Evolutionary conservation across 1,140 invertebrate species (phyloP).

Genomic region (Cyphomyrmex costatus): DNA sequence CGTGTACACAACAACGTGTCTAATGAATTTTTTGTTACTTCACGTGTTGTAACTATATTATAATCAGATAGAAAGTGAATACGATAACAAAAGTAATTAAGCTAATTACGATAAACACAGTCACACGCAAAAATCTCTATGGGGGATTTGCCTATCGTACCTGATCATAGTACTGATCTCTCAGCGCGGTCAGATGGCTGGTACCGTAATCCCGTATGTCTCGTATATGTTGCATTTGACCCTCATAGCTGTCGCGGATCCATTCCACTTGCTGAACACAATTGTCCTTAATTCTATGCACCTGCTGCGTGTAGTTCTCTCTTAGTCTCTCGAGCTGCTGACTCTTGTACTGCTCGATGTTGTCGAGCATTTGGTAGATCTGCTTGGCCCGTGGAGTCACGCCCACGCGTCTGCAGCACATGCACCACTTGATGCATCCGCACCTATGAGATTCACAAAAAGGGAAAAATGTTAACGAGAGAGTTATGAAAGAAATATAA

Average conservation of each 20-base stretch:
- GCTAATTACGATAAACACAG: not conserved
- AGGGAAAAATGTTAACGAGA: not conserved
- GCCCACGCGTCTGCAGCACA: slow-evolving; percentile 90
- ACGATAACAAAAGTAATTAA: not conserved
- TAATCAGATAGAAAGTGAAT: slow-evolving; percentile 1
- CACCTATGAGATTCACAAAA: slow-evolving; percentile 85
- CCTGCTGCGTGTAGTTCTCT: slow-evolving; percentile 97
- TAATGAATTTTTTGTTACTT: slow-evolving; percentile 20
- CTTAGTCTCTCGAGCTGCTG: slow-evolving; percentile 95
- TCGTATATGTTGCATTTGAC: slow-evolving; percentile 94
- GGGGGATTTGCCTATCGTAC: slow-evolving; percentile 84
- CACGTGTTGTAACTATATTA: not conserved
- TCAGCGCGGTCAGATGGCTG: slow-evolving; percentile 93
- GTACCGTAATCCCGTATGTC: slow-evolving; percentile 97
- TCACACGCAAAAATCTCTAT: not conserved
- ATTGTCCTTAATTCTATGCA: slow-evolving; percentile 96
- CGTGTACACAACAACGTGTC: too few relatives aligned
- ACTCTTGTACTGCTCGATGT: slow-evolving; percentile 95
- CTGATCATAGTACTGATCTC: slow-evolving; percentile 97
- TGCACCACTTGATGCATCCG: slow-evolving; percentile 88
- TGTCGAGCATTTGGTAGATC: slow-evolving; percentile 95
- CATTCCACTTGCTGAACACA: slow-evolving; percentile 97
- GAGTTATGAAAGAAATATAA: not conserved
- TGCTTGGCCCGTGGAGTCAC: slow-evolving; percentile 92
- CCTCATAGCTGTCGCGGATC: slow-evolving; percentile 96